A percentile compares a stretch with the other conserved stretches of the same genome.
Conservation (phyloP, 1,140 invertebrate species). For the Leptoteleia sp. region DNA sequence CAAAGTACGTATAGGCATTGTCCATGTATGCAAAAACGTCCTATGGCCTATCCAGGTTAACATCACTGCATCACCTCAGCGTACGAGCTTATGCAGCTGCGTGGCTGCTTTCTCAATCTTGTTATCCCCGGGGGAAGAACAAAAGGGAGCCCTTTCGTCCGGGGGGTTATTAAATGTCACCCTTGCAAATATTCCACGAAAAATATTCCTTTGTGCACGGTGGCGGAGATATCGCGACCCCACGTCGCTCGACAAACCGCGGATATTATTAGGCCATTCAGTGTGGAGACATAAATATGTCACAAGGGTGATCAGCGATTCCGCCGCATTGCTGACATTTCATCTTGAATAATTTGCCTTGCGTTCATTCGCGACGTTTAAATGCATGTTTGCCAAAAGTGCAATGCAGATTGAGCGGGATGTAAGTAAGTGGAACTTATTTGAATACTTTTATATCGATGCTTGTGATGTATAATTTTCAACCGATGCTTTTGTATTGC, state of each 20-base stretch:
- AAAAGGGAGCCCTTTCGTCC: slow-evolving; percentile 53
- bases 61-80: too few species aligned
- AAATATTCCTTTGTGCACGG: slow-evolving; percentile 61
- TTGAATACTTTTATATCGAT: background rate
- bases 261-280: slow-evolving; percentile 68
- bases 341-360: slow-evolving; percentile 33
- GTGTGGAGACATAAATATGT: slow-evolving; percentile 67
- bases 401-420: slow-evolving; percentile 16
- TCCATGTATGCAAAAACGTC: too few species aligned
- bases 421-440: background rate
- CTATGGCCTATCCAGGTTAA: too few species aligned
- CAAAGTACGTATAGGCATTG: too few species aligned
- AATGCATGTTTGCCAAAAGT: slow-evolving; percentile 35
- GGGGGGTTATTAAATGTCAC: slow-evolving; percentile 66
- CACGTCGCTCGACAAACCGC: slow-evolving; percentile 53
- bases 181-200: slow-evolving; percentile 66
- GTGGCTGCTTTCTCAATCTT: slow-evolving; percentile 42
- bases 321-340: slow-evolving; percentile 23
- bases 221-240: slow-evolving; percentile 33
- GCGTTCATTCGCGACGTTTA: slow-evolving; percentile 23
- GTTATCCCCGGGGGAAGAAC: slow-evolving; percentile 60
- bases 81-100: slow-evolving; percentile 22
- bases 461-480: background rate
- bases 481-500: background rate
- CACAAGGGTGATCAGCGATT: slow-evolving; percentile 38